Conservation (phyloP, 2,888 invertebrate species). For the Platynereis dumerilii region DNA sequence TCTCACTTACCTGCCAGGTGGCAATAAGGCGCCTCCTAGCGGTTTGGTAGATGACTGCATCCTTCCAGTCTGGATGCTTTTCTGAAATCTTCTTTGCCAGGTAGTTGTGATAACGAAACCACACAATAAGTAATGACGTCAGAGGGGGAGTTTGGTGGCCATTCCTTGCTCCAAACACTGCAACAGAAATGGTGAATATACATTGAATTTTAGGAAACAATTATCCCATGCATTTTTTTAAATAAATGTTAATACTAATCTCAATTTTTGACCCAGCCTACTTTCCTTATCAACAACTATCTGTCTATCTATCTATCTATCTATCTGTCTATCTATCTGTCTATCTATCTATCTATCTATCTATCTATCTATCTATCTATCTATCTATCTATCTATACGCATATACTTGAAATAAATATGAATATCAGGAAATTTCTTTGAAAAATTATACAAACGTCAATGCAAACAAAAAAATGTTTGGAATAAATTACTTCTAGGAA, state of each 20-base stretch:
- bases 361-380: slow-evolving; percentile 9
- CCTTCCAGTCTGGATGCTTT: slow-evolving; percentile 85
- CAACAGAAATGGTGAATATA: too few relatives aligned
- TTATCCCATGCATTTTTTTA: too few relatives aligned
- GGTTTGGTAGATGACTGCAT: slow-evolving; percentile 92
- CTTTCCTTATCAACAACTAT: too few relatives aligned
- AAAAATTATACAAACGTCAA: too few relatives aligned
- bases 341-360: slow-evolving; percentile 7
- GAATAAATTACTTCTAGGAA: too few relatives aligned
- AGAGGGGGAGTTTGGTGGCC: slow-evolving; percentile 97
- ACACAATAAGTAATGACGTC: slow-evolving; percentile 88
- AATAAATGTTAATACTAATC: too few relatives aligned
- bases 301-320: slow-evolving; percentile 8
- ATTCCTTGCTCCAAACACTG: slow-evolving; percentile 36
- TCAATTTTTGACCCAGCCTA: too few relatives aligned
- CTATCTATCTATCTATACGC: too few relatives aligned
- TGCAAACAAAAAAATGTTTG: too few relatives aligned
- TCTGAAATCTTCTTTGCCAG: slow-evolving; percentile 70
- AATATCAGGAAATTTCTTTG: too few relatives aligned
- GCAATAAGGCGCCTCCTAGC: slow-evolving; percentile 90
- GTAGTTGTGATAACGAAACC: slow-evolving; percentile 95
- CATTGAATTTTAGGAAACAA: too few relatives aligned
- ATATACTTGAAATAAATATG: neutral
- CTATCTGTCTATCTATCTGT: slow-evolving; percentile 8
- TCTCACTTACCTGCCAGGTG: slow-evolving; percentile 77